phyloP scores from a whole-genome alignment of 2,113 vertebrate species.

The Perca schrenkii region DNA sequence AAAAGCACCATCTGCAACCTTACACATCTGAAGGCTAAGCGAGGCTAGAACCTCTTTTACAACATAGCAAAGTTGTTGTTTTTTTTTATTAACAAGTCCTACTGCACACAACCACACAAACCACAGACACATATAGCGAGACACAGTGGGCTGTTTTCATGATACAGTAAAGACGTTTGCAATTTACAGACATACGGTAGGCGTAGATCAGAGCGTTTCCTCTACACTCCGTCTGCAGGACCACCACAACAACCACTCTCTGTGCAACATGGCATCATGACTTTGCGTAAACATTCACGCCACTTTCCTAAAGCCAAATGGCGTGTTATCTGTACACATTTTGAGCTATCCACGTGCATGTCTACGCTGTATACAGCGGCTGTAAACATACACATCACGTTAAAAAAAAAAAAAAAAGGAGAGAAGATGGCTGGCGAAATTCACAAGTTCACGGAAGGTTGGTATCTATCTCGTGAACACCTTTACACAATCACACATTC shows the following conservation, averaged over 20 bases:
- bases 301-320: too few species aligned
- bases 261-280: not conserved
- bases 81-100: constrained; percentile 23
- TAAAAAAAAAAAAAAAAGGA: too few species aligned
- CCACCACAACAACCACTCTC: not conserved
- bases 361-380: too few species aligned
- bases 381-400: too few species aligned
- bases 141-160: constrained; percentile 15
- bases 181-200: not conserved
- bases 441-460: too few species aligned
- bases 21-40: not conserved
- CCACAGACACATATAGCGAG: constrained; percentile 5
- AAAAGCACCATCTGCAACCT: not conserved
- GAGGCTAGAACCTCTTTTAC: constrained; percentile 62
- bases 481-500: too few species aligned
- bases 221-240: constrained; percentile 16
- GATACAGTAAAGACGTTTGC: not conserved
- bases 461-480: too few species aligned
- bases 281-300: too few species aligned
- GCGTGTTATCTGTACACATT: too few species aligned
- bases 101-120: constrained; percentile 33
- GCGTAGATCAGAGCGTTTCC: constrained; percentile 9
- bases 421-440: too few species aligned
- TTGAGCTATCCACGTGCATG: too few species aligned
- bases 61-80: constrained; percentile 35